These are phyloP conservation scores for Hyposoter didymator DNA, from an alignment of 2,888 invertebrate species.

Conservation along the genomic window DNA sequence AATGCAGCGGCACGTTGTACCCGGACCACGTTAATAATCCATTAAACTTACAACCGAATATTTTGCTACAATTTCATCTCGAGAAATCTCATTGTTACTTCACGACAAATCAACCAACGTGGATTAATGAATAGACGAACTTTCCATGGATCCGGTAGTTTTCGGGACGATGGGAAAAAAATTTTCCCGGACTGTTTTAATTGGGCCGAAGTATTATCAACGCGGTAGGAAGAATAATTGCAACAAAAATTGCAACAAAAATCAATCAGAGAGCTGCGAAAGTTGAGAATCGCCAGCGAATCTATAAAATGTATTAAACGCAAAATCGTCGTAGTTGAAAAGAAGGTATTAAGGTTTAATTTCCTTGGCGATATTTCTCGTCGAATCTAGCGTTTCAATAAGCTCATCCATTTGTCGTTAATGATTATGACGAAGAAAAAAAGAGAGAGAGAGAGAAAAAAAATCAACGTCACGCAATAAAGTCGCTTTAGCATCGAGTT, in stretches of 20 bases:
- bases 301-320: not conserved
- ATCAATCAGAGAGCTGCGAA: no score
- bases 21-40: constrained; percentile 50
- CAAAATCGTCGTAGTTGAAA: not conserved
- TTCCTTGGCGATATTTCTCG: not conserved
- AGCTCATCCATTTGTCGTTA: not conserved
- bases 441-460: not conserved
- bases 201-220: no score
- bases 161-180: not conserved
- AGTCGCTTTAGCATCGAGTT: constrained; percentile 56
- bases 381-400: not conserved
- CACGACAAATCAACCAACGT: not conserved
- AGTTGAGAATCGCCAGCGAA: no score
- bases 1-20: not conserved
- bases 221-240: no score
- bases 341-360: not conserved
- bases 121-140: not conserved
- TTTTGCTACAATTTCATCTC: not conserved
- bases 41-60: constrained; percentile 45
- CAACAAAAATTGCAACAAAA: no score
- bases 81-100: not conserved
- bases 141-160: not conserved
- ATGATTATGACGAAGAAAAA: constrained; percentile 14
- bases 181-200: no score
- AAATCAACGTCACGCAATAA: constrained; percentile 40